Evolutionary conservation across 2,797 vertebrate genomes (phyloP), one percentile per base, ranked within the genome.

Genomic region (Coendou prehensilis): DNA sequence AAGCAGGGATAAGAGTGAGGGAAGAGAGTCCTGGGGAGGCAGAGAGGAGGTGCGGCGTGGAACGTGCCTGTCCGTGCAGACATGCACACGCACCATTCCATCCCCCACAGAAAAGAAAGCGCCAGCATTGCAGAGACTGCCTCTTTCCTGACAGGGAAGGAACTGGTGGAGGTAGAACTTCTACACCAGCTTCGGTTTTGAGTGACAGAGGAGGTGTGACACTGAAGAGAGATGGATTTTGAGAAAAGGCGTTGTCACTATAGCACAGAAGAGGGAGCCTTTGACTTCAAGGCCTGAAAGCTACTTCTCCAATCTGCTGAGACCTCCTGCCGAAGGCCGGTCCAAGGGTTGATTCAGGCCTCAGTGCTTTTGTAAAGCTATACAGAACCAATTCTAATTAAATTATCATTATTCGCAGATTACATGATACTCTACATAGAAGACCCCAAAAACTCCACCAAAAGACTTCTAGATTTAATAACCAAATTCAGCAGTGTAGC

Each of bases 321-420:
- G 86, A 64, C 54, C 22, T 82, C 45, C 22, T 87, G 54, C 47
- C 26, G 10, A 47, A 56, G 63, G 64, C 79, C 73, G 26, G 11
- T 92, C 37, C 64, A 84, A 54, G 37, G 73, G 47, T 73, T 95
- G 76, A 4, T n/a, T 85, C 64, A 88, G 57, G 63, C 23, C 92
- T 23, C 26, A 10, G 45, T 83, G 2, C 52, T 95, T 81, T 54
- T 1, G n/a, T 37, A 85, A 56, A 88, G 37, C 13, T 37, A 75
- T 93, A 22, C 89, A 57, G 67, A 89, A 47, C 56, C 57, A 87
- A 78, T 89, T 87, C 76, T 56, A 73, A 73, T 82, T 82, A 41
- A 41, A 41, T 41, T 41, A 41, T 41, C 37, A 41, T 41, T 41
- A 41, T 41, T 41, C 37, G 37, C 37, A 41, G 37, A 41, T 41